A percentile compares a stretch with the other conserved stretches of the same genome.
phyloP scores from a whole-genome alignment of 2,113 vertebrate genomes.

The Protomyctophum bolini region DNA sequence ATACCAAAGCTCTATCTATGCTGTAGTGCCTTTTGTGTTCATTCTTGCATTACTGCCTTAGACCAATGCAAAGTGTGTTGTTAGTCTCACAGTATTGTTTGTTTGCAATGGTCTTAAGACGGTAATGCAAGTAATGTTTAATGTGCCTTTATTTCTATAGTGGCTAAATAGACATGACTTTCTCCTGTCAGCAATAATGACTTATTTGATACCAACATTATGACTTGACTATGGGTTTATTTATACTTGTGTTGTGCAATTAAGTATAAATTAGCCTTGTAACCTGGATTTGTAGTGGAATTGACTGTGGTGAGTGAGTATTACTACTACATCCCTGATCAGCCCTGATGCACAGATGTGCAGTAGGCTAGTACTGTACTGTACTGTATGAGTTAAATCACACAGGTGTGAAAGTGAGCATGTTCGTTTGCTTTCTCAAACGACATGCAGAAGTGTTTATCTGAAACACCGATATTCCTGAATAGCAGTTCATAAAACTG shows the following conservation, averaged over 20 bases:
- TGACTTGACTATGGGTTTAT: slow-evolving; percentile 2
- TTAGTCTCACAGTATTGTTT: no score
- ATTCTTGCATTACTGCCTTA: background rate
- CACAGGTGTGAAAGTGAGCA: slow-evolving; percentile 12
- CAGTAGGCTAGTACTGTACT: no score
- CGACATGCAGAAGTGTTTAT: background rate
- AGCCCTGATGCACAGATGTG: background rate
- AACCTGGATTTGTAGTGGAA: no score
- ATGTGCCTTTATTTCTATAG: background rate
- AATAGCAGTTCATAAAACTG: slow-evolving; percentile 1
- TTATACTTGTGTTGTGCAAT: background rate
- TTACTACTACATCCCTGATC: slow-evolving; percentile 1
- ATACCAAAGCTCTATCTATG: slow-evolving; percentile 2
- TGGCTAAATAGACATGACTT: background rate
- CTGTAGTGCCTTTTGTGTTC: background rate
- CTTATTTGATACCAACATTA: background rate
- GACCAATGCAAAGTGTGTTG: background rate
- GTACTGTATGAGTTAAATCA: background rate
- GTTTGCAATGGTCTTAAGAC: no score
- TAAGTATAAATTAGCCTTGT: no score
- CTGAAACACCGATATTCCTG: slow-evolving; percentile 7
- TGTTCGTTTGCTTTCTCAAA: background rate
- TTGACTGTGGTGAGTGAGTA: no score
- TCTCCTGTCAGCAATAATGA: background rate
- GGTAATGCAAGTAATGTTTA: no score